phyloP scores from a whole-genome alignment of 2,113 vertebrate genomes.

The Clarias magur region DNA sequence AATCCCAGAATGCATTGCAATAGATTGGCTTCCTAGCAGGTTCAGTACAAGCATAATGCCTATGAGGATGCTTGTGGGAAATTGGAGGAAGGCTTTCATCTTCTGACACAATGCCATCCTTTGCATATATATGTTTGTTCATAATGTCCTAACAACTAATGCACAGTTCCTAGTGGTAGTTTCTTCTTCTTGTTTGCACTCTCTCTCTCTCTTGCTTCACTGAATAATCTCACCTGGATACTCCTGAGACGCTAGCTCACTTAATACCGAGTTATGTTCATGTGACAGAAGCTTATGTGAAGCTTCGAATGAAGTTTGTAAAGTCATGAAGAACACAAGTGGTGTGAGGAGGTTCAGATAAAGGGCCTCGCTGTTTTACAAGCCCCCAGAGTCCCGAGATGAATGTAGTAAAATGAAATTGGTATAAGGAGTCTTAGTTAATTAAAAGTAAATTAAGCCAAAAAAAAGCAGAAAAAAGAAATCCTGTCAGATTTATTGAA shows the following conservation, averaged over 20 bases:
- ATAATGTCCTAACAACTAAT: neutral
- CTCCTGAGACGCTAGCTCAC: neutral
- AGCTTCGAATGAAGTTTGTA: neutral
- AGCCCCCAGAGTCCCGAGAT: neutral
- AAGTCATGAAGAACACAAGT: neutral
- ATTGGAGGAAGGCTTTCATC: neutral
- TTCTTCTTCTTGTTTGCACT: neutral
- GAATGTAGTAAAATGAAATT: neutral
- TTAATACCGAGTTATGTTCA: neutral
- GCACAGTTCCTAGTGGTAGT: neutral
- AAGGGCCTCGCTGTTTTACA: neutral
- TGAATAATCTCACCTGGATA: neutral
- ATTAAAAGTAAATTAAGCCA: slow-evolving; percentile 4
- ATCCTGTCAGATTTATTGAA: neutral
- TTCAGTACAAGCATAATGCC: neutral
- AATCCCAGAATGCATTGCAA: neutral
- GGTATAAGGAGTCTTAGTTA: neutral
- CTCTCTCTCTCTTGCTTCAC: neutral
- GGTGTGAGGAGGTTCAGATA: neutral
- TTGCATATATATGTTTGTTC: too few relatives aligned
- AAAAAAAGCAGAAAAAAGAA: neutral
- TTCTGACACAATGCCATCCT: neutral
- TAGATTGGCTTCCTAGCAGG: neutral
- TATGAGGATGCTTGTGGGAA: neutral
- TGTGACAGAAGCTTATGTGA: neutral